Base-by-base conservation (phyloP, 2,113 vertebrate species). In the Sinocyclocheilus anophthalmus region DNA sequence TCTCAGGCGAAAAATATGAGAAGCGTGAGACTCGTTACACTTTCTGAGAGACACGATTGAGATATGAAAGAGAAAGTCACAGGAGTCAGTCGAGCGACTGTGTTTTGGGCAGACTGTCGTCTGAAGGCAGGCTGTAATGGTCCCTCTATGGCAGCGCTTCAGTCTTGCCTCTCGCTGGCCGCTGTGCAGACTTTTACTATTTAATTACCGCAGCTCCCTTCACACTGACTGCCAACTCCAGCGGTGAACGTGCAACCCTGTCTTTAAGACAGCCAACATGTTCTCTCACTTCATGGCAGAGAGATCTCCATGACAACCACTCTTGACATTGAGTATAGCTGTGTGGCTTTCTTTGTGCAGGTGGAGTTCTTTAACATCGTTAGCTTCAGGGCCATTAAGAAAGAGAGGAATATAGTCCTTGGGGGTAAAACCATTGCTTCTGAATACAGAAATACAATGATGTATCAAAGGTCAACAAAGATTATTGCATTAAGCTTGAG, bases 261-360 rank as follows among this genome's bases (percentile, higher is more conserved):
- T 48, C 70, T 81, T 84, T 70, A 59, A 48, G 42, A 86, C 76
- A 33, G 26, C 80, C 76, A 11, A 61, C 78, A 72, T 59, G n/a
- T 48, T 81, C 55, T 76, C 9, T 77, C 65, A 45, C 86, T 57
- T 55, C 61, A 48, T 69, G 77, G 26, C 80, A 81, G 85, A 83
- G 16, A 69, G 22, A 82, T 83, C 83, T 88, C 85, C 69, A 86
- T 80, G 83, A 67, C 63, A 77, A 83, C 87, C 67, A 18, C 61
- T 57, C 61, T 87, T 89, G 42, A 45, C 42, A 45, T 45, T 45
- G 80, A 84, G 57, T 39, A 26, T 65, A 48, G 61, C 78, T 57
- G 76, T 65, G 70, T 4, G 65, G 55, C 22, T 61, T 20, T 65
- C 22, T 61, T 20, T 65, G 50, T 48, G 67, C 39, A 65, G 48